Conservation (phyloP, 2,888 invertebrate genomes). For the Taenaris catops region DNA sequence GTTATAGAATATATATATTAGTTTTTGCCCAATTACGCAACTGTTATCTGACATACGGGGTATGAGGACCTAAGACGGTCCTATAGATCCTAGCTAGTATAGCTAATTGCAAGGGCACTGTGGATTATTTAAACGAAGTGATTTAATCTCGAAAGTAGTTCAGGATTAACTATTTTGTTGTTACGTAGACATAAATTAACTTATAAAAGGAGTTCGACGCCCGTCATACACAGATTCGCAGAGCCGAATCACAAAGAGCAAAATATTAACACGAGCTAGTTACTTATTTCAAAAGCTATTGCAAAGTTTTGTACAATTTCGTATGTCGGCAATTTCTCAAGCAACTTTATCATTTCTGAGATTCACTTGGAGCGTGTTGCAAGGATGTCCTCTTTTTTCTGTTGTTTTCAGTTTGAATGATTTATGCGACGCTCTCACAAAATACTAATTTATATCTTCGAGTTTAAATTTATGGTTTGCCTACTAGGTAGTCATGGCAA, state of each 20-base stretch:
- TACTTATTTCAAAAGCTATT: slow-evolving; percentile 68
- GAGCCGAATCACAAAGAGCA: slow-evolving; percentile 62
- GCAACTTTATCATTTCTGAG: slow-evolving; percentile 49
- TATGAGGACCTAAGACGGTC: too few relatives aligned
- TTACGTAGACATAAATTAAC: slow-evolving; percentile 70
- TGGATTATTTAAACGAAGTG: too few relatives aligned
- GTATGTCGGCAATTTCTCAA: slow-evolving; percentile 43
- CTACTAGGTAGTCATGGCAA: background rate
- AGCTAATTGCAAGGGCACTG: too few relatives aligned
- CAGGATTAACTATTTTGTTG: too few relatives aligned
- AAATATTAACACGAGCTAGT: slow-evolving; percentile 67
- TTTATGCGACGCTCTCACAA: slow-evolving; percentile 21
- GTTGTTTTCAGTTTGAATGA: slow-evolving; percentile 24
- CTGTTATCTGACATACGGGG: too few relatives aligned
- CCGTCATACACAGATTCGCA: slow-evolving; percentile 44
- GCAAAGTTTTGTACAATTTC: slow-evolving; percentile 58
- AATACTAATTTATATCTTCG: slow-evolving; percentile 16
- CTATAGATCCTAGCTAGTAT: too few relatives aligned
- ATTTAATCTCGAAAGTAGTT: too few relatives aligned
- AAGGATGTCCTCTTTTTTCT: slow-evolving; percentile 23
- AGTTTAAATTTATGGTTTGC: slow-evolving; percentile 7
- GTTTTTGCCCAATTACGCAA: too few relatives aligned
- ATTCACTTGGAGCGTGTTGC: slow-evolving; percentile 28
- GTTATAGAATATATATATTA: too few relatives aligned
- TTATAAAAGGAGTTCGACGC: slow-evolving; percentile 65